Evolutionary conservation across 2,888 invertebrate genomes (phyloP), one percentile per base, ranked within the genome.

Genomic region (Elysia crispata): DNA sequence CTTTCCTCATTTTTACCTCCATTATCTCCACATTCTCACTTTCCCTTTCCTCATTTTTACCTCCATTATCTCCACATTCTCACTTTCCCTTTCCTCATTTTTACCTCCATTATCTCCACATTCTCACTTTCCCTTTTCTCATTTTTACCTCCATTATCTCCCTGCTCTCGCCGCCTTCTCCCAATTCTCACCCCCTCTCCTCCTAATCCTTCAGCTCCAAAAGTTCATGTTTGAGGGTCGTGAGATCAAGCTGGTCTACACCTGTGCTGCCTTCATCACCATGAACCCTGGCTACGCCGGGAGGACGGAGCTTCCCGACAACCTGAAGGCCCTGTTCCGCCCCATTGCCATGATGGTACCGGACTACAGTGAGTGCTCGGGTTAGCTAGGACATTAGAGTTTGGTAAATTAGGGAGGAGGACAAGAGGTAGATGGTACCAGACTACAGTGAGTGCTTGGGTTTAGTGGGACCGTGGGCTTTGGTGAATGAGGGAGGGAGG

Each of bases 391-490:
- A n/a, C n/a, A n/a, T n/a, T n/a, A n/a, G n/a, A n/a, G n/a, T n/a
- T n/a, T n/a, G n/a, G n/a, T n/a, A n/a, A n/a, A n/a, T n/a, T n/a
- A n/a, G n/a, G n/a, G n/a, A n/a, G n/a, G n/a, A n/a, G n/a, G n/a
- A n/a, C n/a, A n/a, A n/a, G n/a, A n/a, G n/a, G n/a, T n/a, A n/a
- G 97, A 97, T 97, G 97, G 96, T 97, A 60, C 97, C 97, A 0
- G 96, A 97, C 93, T 97, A 97, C 90, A 95, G 96, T 95, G 92
- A 92, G 90, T 88, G 25, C 20, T 77, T 78, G 57, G n/a, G n/a
- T n/a, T n/a, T n/a, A n/a, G n/a, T n/a, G n/a, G n/a, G n/a, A n/a
- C n/a, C n/a, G n/a, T n/a, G n/a, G n/a, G n/a, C n/a, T n/a, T n/a
- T n/a, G n/a, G n/a, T n/a, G n/a, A n/a, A n/a, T n/a, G n/a, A n/a